Base-by-base conservation (phyloP, 2,797 vertebrate species). In the Schizopygopsis malacanthus region DNA sequence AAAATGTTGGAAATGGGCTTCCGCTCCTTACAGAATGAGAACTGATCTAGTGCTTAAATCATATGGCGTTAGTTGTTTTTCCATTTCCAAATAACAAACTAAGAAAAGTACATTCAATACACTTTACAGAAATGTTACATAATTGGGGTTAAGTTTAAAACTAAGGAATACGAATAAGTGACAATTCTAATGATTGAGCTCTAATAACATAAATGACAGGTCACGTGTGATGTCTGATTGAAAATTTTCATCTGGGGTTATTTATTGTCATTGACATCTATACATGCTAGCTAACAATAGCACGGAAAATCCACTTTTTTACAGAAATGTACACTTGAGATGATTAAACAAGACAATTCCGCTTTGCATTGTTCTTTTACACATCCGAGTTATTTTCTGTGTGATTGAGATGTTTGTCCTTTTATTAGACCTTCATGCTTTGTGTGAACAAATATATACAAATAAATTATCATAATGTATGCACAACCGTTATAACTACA, bases 391-490 rank as follows among this genome's bases (percentile, higher is more conserved):
- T 61, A 41, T 4, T 70, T 56, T 70, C 20, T 54, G 82, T 67
- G 43, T 82, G 79, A 16, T 9, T 43, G 52, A 72, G 18, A 61
- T 59, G 22, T 43, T 61, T 70, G 41, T 65, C 25, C 22, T n/a
- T 16, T 77, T 69, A 83, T 70, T n/a, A 43, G 37, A 56, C 50
- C 41, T 59, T 71, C 59, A 50, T 80, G 43, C 77, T 85, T 37
- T 85, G 52, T 80, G 41, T 79, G 65, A 59, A 47, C 37, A 59
- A 37, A 59, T 79, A 71, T 45, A 45, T 61, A 16, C 6, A 71
- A 47, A 59, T 47, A 71, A 85, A 85, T 72, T 16, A 63, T 61
- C 63, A 79, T 84, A 39, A 71, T 79, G 65, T 84, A 85, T 85
- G 65, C 52, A 71, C 52, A 59, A 18, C 47, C 33, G 4, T 45